Evolutionary conservation across 1,140 invertebrate genomes (phyloP).

Genomic region (Drosophila arawakana): DNA sequence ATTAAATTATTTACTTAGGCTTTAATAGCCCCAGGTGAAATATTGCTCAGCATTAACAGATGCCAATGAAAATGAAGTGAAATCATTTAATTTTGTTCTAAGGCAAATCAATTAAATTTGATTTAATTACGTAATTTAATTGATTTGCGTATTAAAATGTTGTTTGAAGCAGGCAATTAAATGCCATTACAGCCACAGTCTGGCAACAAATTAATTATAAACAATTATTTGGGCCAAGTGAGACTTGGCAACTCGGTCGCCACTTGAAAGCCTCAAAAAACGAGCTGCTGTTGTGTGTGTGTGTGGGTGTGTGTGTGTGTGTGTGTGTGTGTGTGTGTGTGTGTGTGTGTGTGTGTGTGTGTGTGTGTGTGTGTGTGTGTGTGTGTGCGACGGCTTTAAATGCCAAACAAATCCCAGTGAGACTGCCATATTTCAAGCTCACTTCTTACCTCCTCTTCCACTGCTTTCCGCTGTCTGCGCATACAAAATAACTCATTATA

Average conservation of each 20-base stretch:
- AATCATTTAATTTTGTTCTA: neutral
- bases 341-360: neutral
- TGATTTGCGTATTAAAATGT: constrained; percentile 27
- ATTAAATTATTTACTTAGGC: too few species aligned
- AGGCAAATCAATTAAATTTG: constrained; percentile 11
- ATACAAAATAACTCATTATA: constrained; percentile 74
- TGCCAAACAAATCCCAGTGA: constrained; percentile 30
- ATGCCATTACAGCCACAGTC: constrained; percentile 43
- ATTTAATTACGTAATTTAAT: constrained; percentile 34
- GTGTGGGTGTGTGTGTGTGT: constrained; percentile 11
- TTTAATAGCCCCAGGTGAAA: too few species aligned
- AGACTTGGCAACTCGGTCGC: neutral
- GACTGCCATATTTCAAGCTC: constrained; percentile 22
- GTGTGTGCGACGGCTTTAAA: constrained; percentile 22
- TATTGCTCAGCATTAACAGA: too few species aligned
- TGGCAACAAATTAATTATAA: constrained; percentile 57
- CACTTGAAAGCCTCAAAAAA: constrained; percentile 11
- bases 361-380: constrained; percentile 14
- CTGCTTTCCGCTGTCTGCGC: constrained; percentile 24
- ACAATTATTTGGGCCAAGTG: constrained; percentile 58
- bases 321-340: constrained; percentile 18
- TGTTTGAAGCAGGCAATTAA: constrained; percentile 41
- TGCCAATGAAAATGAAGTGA: neutral
- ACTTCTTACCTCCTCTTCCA: neutral
- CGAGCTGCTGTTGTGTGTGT: neutral